These are phyloP conservation scores for Xanthorhoe designata DNA, from an alignment of 2,888 invertebrate genomes.

Conservation along the genomic window DNA sequence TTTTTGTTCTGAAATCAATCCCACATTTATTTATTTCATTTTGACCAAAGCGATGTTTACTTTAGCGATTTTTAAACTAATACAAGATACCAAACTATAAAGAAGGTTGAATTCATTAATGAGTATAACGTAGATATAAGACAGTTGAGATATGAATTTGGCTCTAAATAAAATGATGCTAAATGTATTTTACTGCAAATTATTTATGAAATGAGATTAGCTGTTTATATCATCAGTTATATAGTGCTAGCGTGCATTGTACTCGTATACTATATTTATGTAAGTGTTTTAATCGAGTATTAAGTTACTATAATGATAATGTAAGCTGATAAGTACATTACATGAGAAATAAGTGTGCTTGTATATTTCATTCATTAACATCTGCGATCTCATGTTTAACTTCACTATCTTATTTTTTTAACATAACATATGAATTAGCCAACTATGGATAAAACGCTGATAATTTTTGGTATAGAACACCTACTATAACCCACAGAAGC, in stretches of 20 bases:
- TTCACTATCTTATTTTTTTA: conserved; percentile 39
- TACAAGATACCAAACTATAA: conserved; percentile 20
- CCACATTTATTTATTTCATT: conserved; percentile 11
- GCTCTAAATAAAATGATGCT: conserved; percentile 17
- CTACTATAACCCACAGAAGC: conserved; percentile 78
- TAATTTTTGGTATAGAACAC: conserved; percentile 59
- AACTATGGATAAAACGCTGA: conserved; percentile 57
- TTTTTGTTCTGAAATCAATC: conserved; percentile 85
- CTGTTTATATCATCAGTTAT: conserved; percentile 20
- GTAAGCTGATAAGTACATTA: conserved; percentile 31
- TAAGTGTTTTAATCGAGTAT: conserved; percentile 27
- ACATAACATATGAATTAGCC: conserved; percentile 50
- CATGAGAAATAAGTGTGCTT: conserved; percentile 31
- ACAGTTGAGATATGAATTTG: conserved; percentile 7
- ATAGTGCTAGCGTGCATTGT: conserved; percentile 35
- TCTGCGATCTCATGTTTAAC: conserved; percentile 24
- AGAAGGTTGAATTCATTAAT: conserved; percentile 25
- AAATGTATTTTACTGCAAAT: conserved; percentile 23
- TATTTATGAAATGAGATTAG: conserved; percentile 24
- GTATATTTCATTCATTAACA: conserved; percentile 26
- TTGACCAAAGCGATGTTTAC: conserved; percentile 2
- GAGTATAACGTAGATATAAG: conserved; percentile 17
- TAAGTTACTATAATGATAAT: conserved; percentile 25
- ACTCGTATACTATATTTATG: conserved; percentile 24
- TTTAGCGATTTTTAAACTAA: conserved; percentile 26